Base-by-base conservation (phyloP, 1,140 invertebrate species). In the Holotrichia oblita region DNA sequence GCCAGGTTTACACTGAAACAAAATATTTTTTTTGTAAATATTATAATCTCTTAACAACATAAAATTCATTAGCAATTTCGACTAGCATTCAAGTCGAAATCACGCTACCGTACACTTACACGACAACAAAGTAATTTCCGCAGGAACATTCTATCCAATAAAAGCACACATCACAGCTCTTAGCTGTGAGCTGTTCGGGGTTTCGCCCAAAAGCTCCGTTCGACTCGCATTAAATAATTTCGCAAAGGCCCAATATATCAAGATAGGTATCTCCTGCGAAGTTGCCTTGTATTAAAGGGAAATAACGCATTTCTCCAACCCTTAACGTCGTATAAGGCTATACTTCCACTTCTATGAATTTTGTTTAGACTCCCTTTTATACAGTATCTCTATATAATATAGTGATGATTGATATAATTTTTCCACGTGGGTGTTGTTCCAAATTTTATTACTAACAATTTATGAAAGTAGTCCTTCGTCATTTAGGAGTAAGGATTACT, bases 1-100 rank as follows among this genome's bases (percentile, higher is more conserved):
- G 81, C 80, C 82, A 34, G 80, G 24, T 81, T 83, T 78, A 85
- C 84, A 84, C 81, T 41, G 76, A 76, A 76, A n/a, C 7, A 12
- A 48, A 48, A 41, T 10, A 41, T 41, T 48, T 10, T 48, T 12
- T 48, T 48, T 48, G 44, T 48, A 14, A 8, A 48, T 4, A 48
- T 9, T 14, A 0, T 3, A n/a, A n/a, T n/a, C n/a, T n/a, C n/a
- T n/a, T n/a, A n/a, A n/a, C n/a, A n/a, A n/a, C 0, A n/a, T 0
- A 48, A n/a, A 64, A 64, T 6, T 22, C 61, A 6, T 27, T 27
- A 64, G 22, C 17, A 64, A 64, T 22, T 22, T 64, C 61, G 14
- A 6, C 44, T 48, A 12, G 12, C 22, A 64, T 64, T 64, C 20
- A 64, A 64, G n/a, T 48, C 59, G 9, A n/a, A n/a, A n/a, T 64